Evolutionary conservation across 2,113 vertebrate species (phyloP).

Genomic region (Anarhynchus alexandrinus): DNA sequence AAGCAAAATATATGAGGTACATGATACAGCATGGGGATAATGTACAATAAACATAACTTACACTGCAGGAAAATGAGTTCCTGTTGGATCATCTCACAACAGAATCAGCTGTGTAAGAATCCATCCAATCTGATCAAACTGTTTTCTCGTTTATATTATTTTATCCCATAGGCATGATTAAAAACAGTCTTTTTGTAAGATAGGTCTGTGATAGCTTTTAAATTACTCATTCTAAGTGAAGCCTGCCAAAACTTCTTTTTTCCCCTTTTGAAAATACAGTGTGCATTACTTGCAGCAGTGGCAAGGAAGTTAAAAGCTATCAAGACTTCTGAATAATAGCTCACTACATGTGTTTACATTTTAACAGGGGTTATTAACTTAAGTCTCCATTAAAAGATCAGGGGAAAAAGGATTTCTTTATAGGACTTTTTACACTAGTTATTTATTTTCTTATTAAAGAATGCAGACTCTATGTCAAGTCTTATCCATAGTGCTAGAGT

Average conservation of each 20-base stretch:
- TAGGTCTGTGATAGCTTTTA: background rate
- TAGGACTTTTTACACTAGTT: background rate
- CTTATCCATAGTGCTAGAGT: background rate
- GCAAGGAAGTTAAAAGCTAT: background rate
- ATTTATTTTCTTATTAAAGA: background rate
- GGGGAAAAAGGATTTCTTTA: background rate
- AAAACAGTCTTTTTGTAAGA: background rate
- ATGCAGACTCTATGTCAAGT: background rate
- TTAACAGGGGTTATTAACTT: background rate
- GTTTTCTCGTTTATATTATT: background rate
- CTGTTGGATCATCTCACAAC: background rate
- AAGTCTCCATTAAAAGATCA: background rate
- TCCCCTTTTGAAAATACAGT: background rate
- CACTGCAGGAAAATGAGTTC: constrained; percentile 25
- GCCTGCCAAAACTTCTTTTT: background rate
- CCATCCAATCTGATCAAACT: background rate
- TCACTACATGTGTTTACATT: background rate
- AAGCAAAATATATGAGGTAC: constrained; percentile 54
- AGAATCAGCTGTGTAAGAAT: background rate
- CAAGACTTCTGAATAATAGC: background rate
- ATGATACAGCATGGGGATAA: constrained; percentile 32
- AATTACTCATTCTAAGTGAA: background rate
- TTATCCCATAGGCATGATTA: background rate
- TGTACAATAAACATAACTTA: constrained; percentile 48
- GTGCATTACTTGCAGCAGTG: background rate